Evolutionary conservation across 1,140 invertebrate genomes (phyloP).

Genomic region (Andricus grossulariae): DNA sequence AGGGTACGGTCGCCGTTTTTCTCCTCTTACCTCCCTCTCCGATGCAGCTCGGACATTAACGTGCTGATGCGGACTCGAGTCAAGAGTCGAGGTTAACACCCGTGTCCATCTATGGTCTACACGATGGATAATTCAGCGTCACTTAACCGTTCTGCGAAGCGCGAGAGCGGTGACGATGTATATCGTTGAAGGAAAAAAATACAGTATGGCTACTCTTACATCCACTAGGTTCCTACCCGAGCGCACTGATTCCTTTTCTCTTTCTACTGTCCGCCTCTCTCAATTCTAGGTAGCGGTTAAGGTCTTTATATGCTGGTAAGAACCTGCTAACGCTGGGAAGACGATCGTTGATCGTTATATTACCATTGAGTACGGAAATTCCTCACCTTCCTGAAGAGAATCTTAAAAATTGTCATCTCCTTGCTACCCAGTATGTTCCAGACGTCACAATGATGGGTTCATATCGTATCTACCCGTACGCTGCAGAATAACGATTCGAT

Average conservation of each 20-base stretch:
- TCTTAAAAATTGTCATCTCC: slow-evolving; percentile 20
- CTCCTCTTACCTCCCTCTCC: slow-evolving; percentile 38
- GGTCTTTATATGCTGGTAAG: slow-evolving; percentile 40
- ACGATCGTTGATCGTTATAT: slow-evolving; percentile 41
- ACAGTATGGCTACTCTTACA: slow-evolving; percentile 8
- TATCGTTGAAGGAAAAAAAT: slow-evolving; percentile 31
- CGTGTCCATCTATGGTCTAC: slow-evolving; percentile 18
- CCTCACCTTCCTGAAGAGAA: slow-evolving; percentile 20
- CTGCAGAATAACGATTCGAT: slow-evolving; percentile 19
- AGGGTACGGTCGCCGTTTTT: slow-evolving; percentile 47
- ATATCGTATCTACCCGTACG: background rate
- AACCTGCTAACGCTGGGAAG: slow-evolving; percentile 33
- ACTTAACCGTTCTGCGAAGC: slow-evolving; percentile 40
- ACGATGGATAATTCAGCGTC: slow-evolving; percentile 29
- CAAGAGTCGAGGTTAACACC: slow-evolving; percentile 30
- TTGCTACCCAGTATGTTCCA: background rate
- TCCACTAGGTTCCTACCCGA: slow-evolving; percentile 16
- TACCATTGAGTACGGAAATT: slow-evolving; percentile 29
- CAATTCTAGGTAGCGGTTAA: slow-evolving; percentile 44
- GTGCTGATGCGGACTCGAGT: slow-evolving; percentile 29
- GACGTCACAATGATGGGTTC: slow-evolving; percentile 14
- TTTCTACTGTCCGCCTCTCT: slow-evolving; percentile 38
- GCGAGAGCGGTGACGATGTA: slow-evolving; percentile 42
- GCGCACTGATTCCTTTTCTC: slow-evolving; percentile 46
- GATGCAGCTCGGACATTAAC: slow-evolving; percentile 42